Conservation (phyloP, 2,113 vertebrate species). For the Canis aureus region DNA sequence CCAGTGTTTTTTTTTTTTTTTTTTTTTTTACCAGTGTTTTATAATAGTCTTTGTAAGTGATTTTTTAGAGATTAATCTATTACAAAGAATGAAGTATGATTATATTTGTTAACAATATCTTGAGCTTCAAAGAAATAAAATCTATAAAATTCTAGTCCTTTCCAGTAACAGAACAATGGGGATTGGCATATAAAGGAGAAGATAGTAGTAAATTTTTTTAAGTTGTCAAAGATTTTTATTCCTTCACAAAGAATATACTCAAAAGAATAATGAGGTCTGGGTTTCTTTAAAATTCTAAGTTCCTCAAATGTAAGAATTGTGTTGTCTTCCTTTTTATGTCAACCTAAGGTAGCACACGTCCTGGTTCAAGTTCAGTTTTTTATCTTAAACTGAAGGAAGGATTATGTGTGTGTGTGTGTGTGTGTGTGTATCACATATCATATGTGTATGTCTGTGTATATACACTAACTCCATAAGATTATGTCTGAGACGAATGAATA, state of each 20-base stretch:
- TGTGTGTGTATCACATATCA: not conserved
- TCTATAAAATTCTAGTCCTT: not conserved
- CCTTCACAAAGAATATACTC: not conserved
- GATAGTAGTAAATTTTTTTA: not conserved
- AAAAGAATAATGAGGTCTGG: not conserved
- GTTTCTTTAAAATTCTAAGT: not conserved
- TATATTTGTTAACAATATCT: not conserved
- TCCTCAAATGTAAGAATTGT: not conserved
- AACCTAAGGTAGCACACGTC: not conserved
- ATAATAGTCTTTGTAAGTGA: not conserved
- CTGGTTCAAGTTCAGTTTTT: not conserved
- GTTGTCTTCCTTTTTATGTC: not conserved
- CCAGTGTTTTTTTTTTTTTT: not conserved
- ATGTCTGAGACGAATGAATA: not conserved
- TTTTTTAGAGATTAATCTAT: conserved; percentile 13
- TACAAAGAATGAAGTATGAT: not conserved
- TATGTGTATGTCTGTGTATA: not conserved
- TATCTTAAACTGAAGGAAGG: not conserved
- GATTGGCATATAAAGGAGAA: not conserved
- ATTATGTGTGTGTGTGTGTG: not conserved
- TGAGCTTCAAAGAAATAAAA: not conserved
- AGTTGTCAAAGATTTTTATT: conserved; percentile 16
- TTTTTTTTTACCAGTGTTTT: not conserved
- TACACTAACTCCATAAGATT: not conserved
- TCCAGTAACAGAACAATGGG: not conserved